Evolutionary conservation across 2,113 vertebrate species (phyloP).

Genomic region (Forbesichthys papilliferus): DNA sequence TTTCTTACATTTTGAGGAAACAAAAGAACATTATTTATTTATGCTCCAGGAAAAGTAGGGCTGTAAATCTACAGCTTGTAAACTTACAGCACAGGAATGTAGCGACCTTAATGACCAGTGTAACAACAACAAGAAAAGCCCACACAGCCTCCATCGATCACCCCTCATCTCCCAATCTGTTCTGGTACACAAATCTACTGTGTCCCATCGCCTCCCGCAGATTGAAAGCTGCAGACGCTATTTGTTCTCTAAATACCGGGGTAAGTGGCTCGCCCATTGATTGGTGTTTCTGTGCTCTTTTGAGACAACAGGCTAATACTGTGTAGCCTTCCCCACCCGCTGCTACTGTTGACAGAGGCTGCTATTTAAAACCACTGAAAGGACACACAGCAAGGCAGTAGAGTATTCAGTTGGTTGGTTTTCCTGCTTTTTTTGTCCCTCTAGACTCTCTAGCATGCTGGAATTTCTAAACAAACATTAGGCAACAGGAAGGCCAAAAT

Average conservation of each 20-base stretch:
- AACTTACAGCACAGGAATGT: slow-evolving; percentile 54
- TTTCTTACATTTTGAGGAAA: too few species aligned
- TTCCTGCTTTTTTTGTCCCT: neutral
- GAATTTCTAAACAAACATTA: slow-evolving; percentile 19
- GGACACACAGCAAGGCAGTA: slow-evolving; percentile 32
- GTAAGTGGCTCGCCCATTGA: slow-evolving; percentile 59
- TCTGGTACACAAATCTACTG: slow-evolving; percentile 36
- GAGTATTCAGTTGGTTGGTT: slow-evolving; percentile 23
- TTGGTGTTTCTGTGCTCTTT: slow-evolving; percentile 50
- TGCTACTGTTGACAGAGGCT: slow-evolving; percentile 55
- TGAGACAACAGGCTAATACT: slow-evolving; percentile 43
- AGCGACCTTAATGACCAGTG: slow-evolving; percentile 36
- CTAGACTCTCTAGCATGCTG: slow-evolving; percentile 5
- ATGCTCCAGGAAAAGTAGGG: slow-evolving; percentile 14
- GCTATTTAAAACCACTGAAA: slow-evolving; percentile 52
- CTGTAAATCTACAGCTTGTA: slow-evolving; percentile 48
- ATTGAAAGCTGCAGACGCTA: slow-evolving; percentile 41
- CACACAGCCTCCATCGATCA: slow-evolving; percentile 37
- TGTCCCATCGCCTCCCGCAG: slow-evolving; percentile 30
- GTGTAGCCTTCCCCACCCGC: slow-evolving; percentile 32
- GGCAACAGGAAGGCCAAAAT: neutral
- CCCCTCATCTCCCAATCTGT: slow-evolving; percentile 21
- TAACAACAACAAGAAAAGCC: slow-evolving; percentile 35
- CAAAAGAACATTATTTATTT: too few species aligned
- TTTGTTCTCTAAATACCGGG: slow-evolving; percentile 57